Base-by-base conservation (phyloP, 2,113 vertebrate genomes). In the Diglossa brunneiventris region DNA sequence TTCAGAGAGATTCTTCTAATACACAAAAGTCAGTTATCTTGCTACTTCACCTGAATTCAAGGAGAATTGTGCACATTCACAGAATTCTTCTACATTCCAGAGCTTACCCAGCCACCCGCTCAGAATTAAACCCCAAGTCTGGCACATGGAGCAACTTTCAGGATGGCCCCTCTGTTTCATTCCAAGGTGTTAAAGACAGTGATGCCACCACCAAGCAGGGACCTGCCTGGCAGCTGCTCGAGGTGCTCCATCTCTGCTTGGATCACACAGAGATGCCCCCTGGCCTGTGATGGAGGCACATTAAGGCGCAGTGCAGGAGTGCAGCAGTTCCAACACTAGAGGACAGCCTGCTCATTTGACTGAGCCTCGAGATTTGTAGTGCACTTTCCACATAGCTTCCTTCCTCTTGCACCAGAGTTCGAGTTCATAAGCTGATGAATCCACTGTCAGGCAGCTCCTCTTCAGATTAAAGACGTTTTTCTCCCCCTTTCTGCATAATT, bases 291-390 rank as follows among this genome's bases (percentile, higher is more conserved):
- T 5, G 2, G 98, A 98, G 98, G 98, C 98, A 97, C 96, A 0
- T 90, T 95, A 77, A 95, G 98, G 98, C 73, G 96, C 98, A 88
- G 96, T 50, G 98, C 97, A 94, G 96, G 96, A 98, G 97, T 96
- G 97, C 97, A 92, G 90, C 83, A 96, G 79, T 95, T 90, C 92
- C 81, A 90, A 94, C 97, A 79, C 96, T 91, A 97, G 96, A 96
- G 97, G 98, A 96, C 96, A 94, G 92, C 52, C 94, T 86, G 41
- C 5, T 95, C 91, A 74, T 89, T 77, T 91, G 83, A 89, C 96
- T 22, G 84, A 95, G 79, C 94, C 93, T 75, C 62, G 39, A 17
- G 64, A 21, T 47, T 5, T 46, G 83, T 31, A 96, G 94, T 6
- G 88, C 95, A 74, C 42, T 44, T 90, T 78, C 94, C 95, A 75